Evolutionary conservation across 2,797 vertebrate genomes (phyloP).

Genomic region (Tadarida brasiliensis): DNA sequence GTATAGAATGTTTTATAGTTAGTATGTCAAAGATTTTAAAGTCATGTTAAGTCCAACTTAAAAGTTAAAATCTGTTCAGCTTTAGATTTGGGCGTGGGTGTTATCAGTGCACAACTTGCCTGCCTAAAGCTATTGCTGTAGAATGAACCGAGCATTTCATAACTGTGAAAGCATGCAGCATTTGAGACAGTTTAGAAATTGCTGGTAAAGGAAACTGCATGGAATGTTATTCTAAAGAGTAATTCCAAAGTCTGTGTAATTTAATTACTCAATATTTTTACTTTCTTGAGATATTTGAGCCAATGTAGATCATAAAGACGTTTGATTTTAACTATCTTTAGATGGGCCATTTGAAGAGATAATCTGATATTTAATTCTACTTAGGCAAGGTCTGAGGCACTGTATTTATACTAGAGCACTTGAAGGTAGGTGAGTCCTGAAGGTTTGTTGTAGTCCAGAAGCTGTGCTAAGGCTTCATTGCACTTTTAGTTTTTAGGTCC

Average conservation of each 20-base stretch:
- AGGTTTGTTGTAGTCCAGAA: not conserved
- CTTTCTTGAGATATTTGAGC: not conserved
- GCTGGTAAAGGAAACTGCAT: not conserved
- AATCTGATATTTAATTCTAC: not conserved
- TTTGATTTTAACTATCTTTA: constrained; percentile 7
- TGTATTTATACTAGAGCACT: not conserved
- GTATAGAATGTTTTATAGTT: not conserved
- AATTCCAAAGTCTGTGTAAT: constrained; percentile 12
- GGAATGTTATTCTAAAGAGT: not conserved
- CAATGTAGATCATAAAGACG: not conserved
- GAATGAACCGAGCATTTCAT: not conserved
- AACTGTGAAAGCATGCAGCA: not conserved
- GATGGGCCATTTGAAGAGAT: not conserved
- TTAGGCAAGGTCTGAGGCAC: not conserved
- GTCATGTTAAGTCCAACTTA: constrained; percentile 22
- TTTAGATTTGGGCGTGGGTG: not conserved
- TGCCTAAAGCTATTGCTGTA: not conserved
- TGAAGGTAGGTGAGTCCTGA: not conserved
- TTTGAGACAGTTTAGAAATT: constrained; percentile 15
- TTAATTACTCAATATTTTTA: constrained; percentile 36
- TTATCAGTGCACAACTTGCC: not conserved
- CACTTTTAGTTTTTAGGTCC: not conserved
- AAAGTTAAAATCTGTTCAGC: not conserved
- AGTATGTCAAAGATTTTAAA: constrained; percentile 43
- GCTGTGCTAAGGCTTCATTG: not conserved